A percentile compares a stretch with the other conserved stretches of the same genome.
Conservation (phyloP, 2,113 vertebrate species). For the Equus quagga region DNA sequence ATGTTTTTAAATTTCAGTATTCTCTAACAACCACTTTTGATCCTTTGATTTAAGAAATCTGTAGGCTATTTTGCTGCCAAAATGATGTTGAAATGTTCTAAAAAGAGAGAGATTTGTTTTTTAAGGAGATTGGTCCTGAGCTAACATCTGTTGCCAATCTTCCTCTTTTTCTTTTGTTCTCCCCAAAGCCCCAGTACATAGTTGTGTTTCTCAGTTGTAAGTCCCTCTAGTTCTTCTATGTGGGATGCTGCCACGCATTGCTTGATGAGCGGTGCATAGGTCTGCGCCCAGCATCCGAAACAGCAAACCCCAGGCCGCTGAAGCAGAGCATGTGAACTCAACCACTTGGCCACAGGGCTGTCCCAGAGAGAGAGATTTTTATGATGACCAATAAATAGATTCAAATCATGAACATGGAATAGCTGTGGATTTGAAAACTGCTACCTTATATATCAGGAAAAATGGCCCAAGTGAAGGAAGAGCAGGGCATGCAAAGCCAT, state of each 20-base stretch:
- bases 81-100: background rate
- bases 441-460: background rate
- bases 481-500: background rate
- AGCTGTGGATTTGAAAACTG: conserved; percentile 2
- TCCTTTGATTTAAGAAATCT: conserved; percentile 32
- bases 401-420: conserved; percentile 15
- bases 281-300: too few species aligned
- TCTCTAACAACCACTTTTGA: background rate
- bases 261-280: too few species aligned
- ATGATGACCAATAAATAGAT: background rate
- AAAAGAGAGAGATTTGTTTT: background rate
- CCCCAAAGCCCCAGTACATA: too few species aligned
- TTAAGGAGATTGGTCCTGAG: too few species aligned
- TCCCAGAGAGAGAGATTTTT: background rate
- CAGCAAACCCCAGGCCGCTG: too few species aligned
- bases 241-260: too few species aligned
- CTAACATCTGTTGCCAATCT: too few species aligned
- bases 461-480: background rate
- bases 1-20: conserved; percentile 38
- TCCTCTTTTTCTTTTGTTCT: too few species aligned
- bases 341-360: too few species aligned
- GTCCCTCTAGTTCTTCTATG: too few species aligned
- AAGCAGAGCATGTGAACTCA: too few species aligned
- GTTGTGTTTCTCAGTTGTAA: too few species aligned
- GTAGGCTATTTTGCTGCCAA: background rate